Base-by-base conservation (phyloP, 2,113 vertebrate genomes). In the Pontoporia blainvillei region DNA sequence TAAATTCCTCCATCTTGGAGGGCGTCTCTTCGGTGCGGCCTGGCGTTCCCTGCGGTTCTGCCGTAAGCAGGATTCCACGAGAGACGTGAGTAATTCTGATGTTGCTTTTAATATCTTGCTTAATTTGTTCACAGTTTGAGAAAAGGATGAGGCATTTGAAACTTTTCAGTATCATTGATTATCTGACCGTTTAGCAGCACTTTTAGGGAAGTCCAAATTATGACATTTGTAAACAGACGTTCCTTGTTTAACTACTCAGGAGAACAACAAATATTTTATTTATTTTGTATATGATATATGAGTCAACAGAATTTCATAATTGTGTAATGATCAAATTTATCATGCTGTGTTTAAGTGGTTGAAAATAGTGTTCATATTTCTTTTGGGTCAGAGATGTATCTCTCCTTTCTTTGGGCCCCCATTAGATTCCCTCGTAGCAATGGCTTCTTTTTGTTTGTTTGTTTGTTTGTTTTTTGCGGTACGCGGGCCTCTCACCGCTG, bases 11-110 rank as follows among this genome's bases (percentile, higher is more conserved):
- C 12, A 1, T 41, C 0, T 0, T 4, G 21, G 29, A 49, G 7
- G 3, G 1, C 39, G 20, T 23, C 2, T 1, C 10, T 2, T 21
- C 2, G 3, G 17, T 25, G 8, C n/a, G 31, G 29, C 1, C 1
- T 1, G 1, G 18, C 0, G 0, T 27, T 39, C 1, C 0, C 8
- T 4, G 11, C 0, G 4, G 1, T 4, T 0, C 29, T 57, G 7
- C 2, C 0, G 8, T 15, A 12, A 11, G 14, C 8, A 1, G 20
- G 6, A 21, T 27, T 64, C 31, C 12, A 21, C 1, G 1, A 15
- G 2, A 7, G 66, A 25, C 13, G 11, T 31, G 14, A 29, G 34
- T 61, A n/a, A 9, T 8, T 10, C 4, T 11, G 5, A 49, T 69
- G 8, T 20, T 34, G 1, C 29, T 72, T 49, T 52, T 61, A 46